Evolutionary conservation across 2,113 vertebrate genomes (phyloP), one percentile per base, ranked within the genome.

Genomic region (Rhea americana): DNA sequence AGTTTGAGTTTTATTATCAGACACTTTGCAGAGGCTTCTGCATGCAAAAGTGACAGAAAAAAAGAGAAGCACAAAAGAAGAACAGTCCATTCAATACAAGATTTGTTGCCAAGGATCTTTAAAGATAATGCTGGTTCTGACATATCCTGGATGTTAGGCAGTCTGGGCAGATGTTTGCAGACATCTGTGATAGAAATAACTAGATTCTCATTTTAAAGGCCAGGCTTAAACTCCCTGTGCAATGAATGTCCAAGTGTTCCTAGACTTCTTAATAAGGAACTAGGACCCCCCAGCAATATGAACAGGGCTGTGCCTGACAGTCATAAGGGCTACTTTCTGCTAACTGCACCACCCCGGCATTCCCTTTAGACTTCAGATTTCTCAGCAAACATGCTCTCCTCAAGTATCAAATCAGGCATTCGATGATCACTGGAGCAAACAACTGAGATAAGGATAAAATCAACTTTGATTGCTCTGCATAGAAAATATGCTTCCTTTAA

Each of bases 401-500:
- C 91, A 43, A 53, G 61, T 25, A 66, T 66, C 77, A n/a, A 32
- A 66, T n/a, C 28, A 39, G 58, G 90, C 87, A 55, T 30, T 82
- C 17, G 22, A 3, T 62, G 93, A 58, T 95, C 85, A 89, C 77
- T 87, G 90, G 71, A 96, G 85, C 91, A 90, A 79, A 62, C 62
- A 84, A 16, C 85, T 43, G 83, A 91, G 93, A 94, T 91, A 95
- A 90, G 86, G 88, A 55, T 62, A 89, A 91, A 94, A 76, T 62
- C 58, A 28, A 43, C 94, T 95, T 95, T 96, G 94, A 96, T 96
- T 96, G 90, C 2, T 0, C 74, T 86, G 90, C 91, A 94, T 91
- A 88, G 85, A 91, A 91, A 96, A 91, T 82, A 66, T 9, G 65
- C 90, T 96, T 96, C 90, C 74, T 94, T 91, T 84, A 95, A 95